Evolutionary conservation across 2,888 invertebrate genomes (phyloP), one percentile per base, ranked within the genome.

Genomic region (Adelognathus sp.): DNA sequence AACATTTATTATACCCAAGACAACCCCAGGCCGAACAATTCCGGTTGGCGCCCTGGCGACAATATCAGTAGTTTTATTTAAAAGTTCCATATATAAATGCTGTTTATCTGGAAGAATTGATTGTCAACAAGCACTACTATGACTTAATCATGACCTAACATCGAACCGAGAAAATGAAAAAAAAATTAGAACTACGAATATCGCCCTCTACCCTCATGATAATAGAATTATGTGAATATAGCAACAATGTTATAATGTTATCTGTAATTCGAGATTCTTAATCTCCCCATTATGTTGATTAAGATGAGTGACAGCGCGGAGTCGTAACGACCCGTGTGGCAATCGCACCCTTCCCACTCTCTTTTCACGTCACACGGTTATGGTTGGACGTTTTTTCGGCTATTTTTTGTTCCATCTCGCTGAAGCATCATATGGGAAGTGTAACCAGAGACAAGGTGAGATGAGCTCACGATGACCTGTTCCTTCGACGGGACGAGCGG

Each of bases 401-500:
- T 9, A 61, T 33, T 61, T 60, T 70, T 61, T 61, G n/a, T n/a
- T 50, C n/a, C 7, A 41, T 29, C 56, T 31, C 44, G 56, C 7
- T 16, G 27, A 50, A 31, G 16, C 58, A 58, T 66, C 46, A 33
- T 7, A 27, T 7, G 31, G 46, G 63, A 24, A 64, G 52, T 70
- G 78, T 74, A 73, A 78, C 69, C 58, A 41, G 78, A 70, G 73
- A 64, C 56, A 46, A 24, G 52, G 29, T 27, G 29, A 64, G 58
- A 76, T 56, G 44, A 52, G 21, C 33, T 9, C 31, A 33, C 60
- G 33, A 21, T 60, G 77, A 78, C 78, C 78, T 78, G 78, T 78
- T 78, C 63, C 73, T 64, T 58, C 41, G 44, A 27, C 41, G 60
- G 54, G 27, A 58, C 1, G 21, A 54, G 44, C 44, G 50, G 21